Evolutionary conservation across 2,888 invertebrate genomes (phyloP).

Genomic region (Philaethria dido): DNA sequence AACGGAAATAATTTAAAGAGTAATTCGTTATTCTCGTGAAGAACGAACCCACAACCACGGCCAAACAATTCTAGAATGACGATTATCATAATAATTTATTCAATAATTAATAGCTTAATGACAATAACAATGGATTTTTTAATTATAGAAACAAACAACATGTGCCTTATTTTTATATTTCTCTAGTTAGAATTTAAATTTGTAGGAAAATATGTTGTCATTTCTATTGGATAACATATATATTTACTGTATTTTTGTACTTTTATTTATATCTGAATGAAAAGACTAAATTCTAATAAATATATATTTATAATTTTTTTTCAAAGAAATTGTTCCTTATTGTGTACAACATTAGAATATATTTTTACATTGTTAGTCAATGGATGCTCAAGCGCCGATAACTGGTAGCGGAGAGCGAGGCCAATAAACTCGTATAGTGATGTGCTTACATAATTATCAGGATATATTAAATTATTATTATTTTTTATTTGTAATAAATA

Average conservation of each 20-base stretch:
- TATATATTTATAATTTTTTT: too few species aligned
- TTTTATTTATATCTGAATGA: not conserved
- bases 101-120: not conserved
- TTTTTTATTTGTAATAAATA: not conserved
- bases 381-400: conserved; percentile 38
- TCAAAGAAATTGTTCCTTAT: conserved; percentile 7
- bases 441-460: conserved; percentile 21
- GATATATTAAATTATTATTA: not conserved
- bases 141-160: not conserved
- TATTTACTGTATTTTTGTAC: too few species aligned
- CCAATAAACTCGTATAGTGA: conserved; percentile 43
- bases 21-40: too few species aligned
- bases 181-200: not conserved
- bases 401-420: conserved; percentile 41
- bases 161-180: not conserved
- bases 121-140: not conserved
- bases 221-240: too few species aligned
- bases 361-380: not conserved
- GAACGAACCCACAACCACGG: too few species aligned
- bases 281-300: not conserved
- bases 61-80: too few species aligned
- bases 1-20: too few species aligned
- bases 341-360: not conserved
- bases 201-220: not conserved
- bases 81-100: not conserved